A percentile compares a stretch with the other conserved stretches of the same genome.
Evolutionary conservation across 1,140 invertebrate genomes (phyloP).

Genomic region (Drosophila lacteicornis): DNA sequence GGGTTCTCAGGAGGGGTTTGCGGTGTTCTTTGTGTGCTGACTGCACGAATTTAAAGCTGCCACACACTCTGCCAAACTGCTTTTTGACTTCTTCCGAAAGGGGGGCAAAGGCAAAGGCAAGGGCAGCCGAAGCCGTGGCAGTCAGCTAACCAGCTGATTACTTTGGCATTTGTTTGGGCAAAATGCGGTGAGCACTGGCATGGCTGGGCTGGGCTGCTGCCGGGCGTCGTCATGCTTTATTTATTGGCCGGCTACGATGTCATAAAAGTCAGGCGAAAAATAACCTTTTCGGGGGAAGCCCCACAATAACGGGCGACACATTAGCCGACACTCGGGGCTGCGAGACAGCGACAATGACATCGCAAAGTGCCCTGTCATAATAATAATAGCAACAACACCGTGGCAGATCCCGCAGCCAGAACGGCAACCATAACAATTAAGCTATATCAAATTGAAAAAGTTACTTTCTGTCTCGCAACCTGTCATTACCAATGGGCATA

Average conservation of each 20-base stretch:
- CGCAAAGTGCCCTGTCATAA: conserved; percentile 75
- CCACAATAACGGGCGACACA: conserved; percentile 53
- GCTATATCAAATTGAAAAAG: conserved; percentile 79
- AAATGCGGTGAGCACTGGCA: conserved; percentile 22
- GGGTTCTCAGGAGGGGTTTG: conserved; percentile 16
- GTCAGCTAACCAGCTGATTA: conserved; percentile 72
- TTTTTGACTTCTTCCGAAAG: conserved; percentile 65
- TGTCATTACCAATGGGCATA: conserved; percentile 30
- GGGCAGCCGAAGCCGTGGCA: conserved; percentile 23
- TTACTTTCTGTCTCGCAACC: conserved; percentile 60
- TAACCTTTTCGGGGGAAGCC: conserved; percentile 70
- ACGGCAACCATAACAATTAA: conserved; percentile 74
- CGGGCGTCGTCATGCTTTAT: conserved; percentile 53
- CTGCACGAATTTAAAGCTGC: conserved; percentile 79
- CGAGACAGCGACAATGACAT: conserved; percentile 73
- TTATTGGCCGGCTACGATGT: conserved; percentile 72
- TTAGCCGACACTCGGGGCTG: conserved; percentile 58
- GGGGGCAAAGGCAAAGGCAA: conserved; percentile 20
- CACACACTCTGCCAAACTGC: conserved; percentile 74
- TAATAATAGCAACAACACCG: conserved; percentile 33
- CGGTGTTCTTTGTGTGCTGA: conserved; percentile 61
- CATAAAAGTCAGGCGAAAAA: conserved; percentile 73
- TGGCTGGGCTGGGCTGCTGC: conserved; percentile 9
- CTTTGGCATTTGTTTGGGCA: conserved; percentile 76
- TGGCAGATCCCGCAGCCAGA: conserved; percentile 8